Evolutionary conservation across 2,113 vertebrate species (phyloP).

Genomic region (Sminthopsis crassicaudata): DNA sequence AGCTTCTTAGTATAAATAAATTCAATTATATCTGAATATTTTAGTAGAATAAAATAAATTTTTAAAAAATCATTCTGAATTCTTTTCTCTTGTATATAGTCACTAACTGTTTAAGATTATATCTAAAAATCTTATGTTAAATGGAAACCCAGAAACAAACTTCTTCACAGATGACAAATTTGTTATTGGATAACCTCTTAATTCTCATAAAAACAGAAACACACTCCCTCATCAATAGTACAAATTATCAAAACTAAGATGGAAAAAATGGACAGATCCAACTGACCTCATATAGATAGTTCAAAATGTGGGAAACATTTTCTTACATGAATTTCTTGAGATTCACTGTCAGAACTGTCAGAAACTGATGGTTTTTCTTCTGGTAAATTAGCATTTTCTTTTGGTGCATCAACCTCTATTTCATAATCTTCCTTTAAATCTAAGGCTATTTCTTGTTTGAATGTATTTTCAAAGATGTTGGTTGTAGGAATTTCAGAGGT

Average conservation of each 20-base stretch:
- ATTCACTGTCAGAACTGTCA: slow-evolving; percentile 52
- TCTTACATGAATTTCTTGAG: slow-evolving; percentile 83
- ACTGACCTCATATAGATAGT: slow-evolving; percentile 1
- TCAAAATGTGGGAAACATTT: slow-evolving; percentile 49
- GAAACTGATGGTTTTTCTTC: slow-evolving; percentile 76
- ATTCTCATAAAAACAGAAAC: slow-evolving; percentile 32
- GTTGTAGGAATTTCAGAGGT: slow-evolving; percentile 79
- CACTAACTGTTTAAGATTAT: slow-evolving; percentile 5
- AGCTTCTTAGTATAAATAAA: background rate
- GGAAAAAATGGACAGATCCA: slow-evolving; percentile 34
- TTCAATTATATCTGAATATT: background rate
- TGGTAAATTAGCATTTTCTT: slow-evolving; percentile 74
- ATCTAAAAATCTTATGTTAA: slow-evolving; percentile 49
- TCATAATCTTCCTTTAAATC: slow-evolving; percentile 79
- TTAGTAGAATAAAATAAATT: background rate
- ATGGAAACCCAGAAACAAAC: slow-evolving; percentile 36
- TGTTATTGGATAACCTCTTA: slow-evolving; percentile 29
- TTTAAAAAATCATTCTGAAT: background rate
- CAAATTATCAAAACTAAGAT: slow-evolving; percentile 59
- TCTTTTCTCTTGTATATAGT: slow-evolving; percentile 8
- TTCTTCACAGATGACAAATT: background rate
- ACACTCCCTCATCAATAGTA: background rate
- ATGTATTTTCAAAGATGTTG: slow-evolving; percentile 76
- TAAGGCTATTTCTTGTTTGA: slow-evolving; percentile 74
- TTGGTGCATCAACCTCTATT: slow-evolving; percentile 85